Evolutionary conservation across 2,797 vertebrate genomes (phyloP).

Genomic region (Chelon labrosus): DNA sequence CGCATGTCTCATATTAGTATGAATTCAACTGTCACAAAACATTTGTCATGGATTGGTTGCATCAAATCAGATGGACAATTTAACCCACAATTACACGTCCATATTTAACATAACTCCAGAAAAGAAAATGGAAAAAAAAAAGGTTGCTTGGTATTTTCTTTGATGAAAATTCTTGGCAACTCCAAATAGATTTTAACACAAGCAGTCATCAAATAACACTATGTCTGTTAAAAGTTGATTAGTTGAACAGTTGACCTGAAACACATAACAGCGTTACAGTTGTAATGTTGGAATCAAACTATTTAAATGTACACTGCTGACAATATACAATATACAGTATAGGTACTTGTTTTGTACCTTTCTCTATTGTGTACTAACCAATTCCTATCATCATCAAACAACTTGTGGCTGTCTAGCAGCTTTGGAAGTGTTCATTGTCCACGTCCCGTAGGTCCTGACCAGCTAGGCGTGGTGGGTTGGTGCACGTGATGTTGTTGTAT

Average conservation of each 20-base stretch:
- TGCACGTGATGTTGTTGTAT: conserved; percentile 96
- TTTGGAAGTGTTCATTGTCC: conserved; percentile 83
- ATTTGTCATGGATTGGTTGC: neutral
- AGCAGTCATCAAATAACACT: neutral
- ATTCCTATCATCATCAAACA: neutral
- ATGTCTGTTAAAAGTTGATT: conserved; percentile 6
- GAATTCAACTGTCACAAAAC: conserved; percentile 6
- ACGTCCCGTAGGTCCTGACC: conserved; percentile 92
- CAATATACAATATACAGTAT: conserved; percentile 1
- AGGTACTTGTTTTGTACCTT: neutral
- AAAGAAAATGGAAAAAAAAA: conserved; percentile 4
- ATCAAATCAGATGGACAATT: neutral
- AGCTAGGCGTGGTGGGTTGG: conserved; percentile 79
- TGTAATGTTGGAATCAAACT: conserved; percentile 20
- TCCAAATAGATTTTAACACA: neutral
- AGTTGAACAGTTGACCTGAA: conserved; percentile 1
- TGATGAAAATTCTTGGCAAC: neutral
- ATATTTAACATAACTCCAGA: neutral
- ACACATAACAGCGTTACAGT: neutral
- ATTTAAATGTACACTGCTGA: conserved; percentile 1
- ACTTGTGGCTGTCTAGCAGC: conserved; percentile 81
- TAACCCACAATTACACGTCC: neutral
- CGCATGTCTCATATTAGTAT: conserved; percentile 1
- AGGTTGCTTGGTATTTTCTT: neutral
- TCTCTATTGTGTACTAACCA: neutral